These are phyloP conservation scores for Halcyon badia DNA, from an alignment of 2,797 vertebrate genomes.

Conservation along the genomic window DNA sequence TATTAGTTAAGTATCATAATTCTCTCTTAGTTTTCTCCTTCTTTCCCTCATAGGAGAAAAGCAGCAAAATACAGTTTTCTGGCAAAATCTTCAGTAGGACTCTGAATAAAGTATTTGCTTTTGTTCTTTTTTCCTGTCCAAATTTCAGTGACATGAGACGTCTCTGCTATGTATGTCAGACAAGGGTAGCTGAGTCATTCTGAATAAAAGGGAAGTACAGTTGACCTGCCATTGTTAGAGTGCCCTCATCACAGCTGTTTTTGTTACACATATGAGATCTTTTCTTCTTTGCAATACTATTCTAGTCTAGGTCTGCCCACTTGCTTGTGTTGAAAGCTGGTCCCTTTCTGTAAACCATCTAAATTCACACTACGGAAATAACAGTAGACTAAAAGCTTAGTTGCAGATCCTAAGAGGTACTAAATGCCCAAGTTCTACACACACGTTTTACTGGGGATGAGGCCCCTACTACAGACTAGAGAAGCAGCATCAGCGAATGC, in stretches of 20 bases:
- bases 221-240: neutral
- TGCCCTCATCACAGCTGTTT: neutral
- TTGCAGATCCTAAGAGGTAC: neutral
- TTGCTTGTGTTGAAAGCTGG: neutral
- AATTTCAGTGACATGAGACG: fast-evolving
- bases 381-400: neutral
- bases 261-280: neutral
- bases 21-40: neutral
- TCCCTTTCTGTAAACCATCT: neutral
- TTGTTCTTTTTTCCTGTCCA: neutral
- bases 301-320: neutral
- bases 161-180: neutral
- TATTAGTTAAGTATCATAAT: neutral
- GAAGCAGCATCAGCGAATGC: neutral
- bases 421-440: neutral
- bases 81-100: neutral
- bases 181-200: neutral
- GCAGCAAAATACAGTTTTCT: neutral
- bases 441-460: neutral
- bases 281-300: neutral
- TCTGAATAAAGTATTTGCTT: neutral
- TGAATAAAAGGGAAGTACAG: neutral
- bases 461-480: neutral
- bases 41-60: neutral
- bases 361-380: neutral